phyloP scores from a whole-genome alignment of 2,888 invertebrate genomes.

The Orthosia gothica region DNA sequence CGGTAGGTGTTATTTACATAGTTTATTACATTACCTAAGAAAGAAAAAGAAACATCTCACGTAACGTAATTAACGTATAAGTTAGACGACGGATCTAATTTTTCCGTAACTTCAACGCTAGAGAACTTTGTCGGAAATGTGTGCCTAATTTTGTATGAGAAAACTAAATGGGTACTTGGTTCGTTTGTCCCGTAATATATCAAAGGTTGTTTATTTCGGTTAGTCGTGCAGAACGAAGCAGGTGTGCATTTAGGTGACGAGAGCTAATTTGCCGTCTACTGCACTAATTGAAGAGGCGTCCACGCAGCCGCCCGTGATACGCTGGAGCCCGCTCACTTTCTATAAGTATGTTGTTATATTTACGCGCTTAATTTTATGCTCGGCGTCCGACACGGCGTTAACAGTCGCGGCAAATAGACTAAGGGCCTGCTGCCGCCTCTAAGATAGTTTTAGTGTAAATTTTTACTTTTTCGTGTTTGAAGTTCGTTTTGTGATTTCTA shows the following conservation, averaged over 20 bases:
- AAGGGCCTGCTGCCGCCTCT: constrained; percentile 14
- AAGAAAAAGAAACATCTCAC: constrained; percentile 35
- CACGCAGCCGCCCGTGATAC: constrained; percentile 70
- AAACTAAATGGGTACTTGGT: constrained; percentile 16
- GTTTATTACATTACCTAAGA: constrained; percentile 43
- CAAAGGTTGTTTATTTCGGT: constrained; percentile 61
- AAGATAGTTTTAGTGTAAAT: constrained; percentile 23
- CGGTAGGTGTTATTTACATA: constrained; percentile 37
- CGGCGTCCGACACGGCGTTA: constrained; percentile 39
- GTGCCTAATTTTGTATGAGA: constrained; percentile 20
- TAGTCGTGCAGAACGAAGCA: constrained; percentile 46
- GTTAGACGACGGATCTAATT: constrained; percentile 20
- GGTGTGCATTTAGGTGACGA: constrained; percentile 67
- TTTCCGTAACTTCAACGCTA: constrained; percentile 17
- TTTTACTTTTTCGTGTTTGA: constrained; percentile 33
- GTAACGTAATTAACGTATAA: constrained; percentile 46
- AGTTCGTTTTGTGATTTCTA: constrained; percentile 32
- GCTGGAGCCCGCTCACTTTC: constrained; percentile 40
- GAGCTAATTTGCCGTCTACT: constrained; percentile 83
- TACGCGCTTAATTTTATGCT: constrained; percentile 61
- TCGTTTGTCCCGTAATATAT: constrained; percentile 12
- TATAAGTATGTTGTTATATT: constrained; percentile 42
- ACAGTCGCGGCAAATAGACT: constrained; percentile 50
- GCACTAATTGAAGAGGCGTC: constrained; percentile 78
- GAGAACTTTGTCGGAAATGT: constrained; percentile 25